phyloP scores from a whole-genome alignment of 2,797 vertebrate genomes.

The Pogoniulus pusillus region DNA sequence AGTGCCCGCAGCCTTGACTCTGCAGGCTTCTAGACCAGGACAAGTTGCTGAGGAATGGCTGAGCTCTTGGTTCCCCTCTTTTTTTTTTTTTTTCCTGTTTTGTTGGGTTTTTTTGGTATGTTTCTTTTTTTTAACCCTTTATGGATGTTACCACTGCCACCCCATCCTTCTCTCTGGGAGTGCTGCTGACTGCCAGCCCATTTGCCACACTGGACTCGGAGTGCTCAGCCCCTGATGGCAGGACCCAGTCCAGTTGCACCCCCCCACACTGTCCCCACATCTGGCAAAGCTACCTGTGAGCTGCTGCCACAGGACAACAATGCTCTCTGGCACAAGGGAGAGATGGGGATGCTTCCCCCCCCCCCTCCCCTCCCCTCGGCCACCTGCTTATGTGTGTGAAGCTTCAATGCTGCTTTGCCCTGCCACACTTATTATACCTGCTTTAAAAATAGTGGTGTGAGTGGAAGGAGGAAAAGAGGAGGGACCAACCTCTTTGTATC shows the following conservation, averaged over 20 bases:
- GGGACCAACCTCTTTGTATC: slow-evolving; percentile 63
- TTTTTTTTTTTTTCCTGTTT: background rate
- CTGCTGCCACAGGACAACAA: accelerated
- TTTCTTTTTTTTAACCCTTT: background rate
- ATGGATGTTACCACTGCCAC: slow-evolving; percentile 22
- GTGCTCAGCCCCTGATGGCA: background rate
- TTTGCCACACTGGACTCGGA: background rate
- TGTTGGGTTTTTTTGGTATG: no score
- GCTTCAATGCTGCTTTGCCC: slow-evolving; percentile 43
- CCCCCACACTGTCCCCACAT: background rate
- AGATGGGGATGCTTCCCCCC: background rate
- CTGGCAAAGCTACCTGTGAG: background rate
- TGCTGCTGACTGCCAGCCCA: background rate
- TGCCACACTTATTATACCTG: slow-evolving; percentile 5
- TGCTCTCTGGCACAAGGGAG: background rate
- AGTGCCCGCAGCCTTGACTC: background rate
- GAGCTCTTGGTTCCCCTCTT: background rate
- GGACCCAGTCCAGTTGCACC: background rate
- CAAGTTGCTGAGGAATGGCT: background rate
- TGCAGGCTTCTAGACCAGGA: background rate
- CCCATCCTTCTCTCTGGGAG: background rate
- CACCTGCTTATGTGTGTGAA: slow-evolving; percentile 54
- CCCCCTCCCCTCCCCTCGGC: background rate
- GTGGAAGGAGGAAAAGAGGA: slow-evolving; percentile 41
- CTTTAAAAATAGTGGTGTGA: slow-evolving; percentile 30